phyloP scores from a whole-genome alignment of 2,797 vertebrate species.

The Cuniculus paca region DNA sequence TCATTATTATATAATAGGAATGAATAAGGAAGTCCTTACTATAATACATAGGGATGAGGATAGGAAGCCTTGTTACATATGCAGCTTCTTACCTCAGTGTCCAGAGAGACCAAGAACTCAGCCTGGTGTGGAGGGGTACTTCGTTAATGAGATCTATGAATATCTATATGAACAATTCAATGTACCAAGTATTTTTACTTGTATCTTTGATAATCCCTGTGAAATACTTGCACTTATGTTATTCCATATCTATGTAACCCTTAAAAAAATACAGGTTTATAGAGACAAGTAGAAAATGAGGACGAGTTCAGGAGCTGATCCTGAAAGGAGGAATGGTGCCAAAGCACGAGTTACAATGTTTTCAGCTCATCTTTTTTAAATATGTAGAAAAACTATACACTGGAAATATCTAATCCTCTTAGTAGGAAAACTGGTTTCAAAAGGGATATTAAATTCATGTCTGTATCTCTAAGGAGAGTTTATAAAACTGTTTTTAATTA shows the following conservation, averaged over 20 bases:
- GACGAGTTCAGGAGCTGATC: not conserved
- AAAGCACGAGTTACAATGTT: not conserved
- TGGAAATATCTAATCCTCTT: not conserved
- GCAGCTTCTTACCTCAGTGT: not conserved
- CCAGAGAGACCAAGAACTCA: not conserved
- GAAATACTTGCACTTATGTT: not conserved
- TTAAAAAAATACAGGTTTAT: not conserved
- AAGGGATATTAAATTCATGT: not conserved
- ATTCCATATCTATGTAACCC: not conserved
- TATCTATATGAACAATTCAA: not conserved
- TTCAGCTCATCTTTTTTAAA: not conserved
- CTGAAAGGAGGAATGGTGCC: not conserved
- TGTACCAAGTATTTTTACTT: not conserved
- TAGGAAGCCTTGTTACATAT: not conserved
- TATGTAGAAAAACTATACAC: not conserved
- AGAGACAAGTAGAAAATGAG: not conserved
- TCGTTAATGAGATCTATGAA: not conserved
- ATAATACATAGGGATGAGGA: not conserved
- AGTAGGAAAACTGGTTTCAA: slow-evolving; percentile 5
- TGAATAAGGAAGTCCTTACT: not conserved
- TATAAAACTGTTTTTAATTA: slow-evolving; percentile 52
- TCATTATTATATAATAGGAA: not conserved
- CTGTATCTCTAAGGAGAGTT: not conserved
- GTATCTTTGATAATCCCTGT: not conserved
- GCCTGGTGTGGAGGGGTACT: not conserved